These are phyloP conservation scores for Drosophila recens DNA, from an alignment of 2,888 invertebrate genomes.

Conservation along the genomic window DNA sequence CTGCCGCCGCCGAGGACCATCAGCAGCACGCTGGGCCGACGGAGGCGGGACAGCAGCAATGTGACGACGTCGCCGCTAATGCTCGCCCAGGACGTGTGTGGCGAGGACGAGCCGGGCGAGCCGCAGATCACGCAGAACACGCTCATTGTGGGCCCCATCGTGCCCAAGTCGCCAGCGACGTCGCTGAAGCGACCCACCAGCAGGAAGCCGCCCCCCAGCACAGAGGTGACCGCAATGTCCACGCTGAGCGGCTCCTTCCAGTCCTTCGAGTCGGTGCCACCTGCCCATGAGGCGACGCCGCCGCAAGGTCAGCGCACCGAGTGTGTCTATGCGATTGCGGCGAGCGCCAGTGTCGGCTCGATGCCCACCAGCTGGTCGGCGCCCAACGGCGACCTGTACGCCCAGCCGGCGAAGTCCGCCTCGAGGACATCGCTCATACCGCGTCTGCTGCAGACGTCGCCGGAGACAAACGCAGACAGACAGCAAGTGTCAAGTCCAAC, in stretches of 20 bases:
- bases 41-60: constrained; percentile 84
- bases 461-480: constrained; percentile 22
- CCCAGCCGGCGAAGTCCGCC: constrained; percentile 75
- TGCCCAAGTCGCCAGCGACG: constrained; percentile 84
- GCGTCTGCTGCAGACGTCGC: constrained; percentile 48
- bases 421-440: constrained; percentile 74
- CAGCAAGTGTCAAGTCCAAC: constrained; percentile 61
- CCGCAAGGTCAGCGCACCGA: constrained; percentile 82
- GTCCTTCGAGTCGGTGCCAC: constrained; percentile 73
- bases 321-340: constrained; percentile 78
- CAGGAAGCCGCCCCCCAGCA: constrained; percentile 14
- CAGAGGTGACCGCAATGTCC: constrained; percentile 26
- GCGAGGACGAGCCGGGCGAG: constrained; percentile 84
- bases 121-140: constrained; percentile 86
- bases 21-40: constrained; percentile 88
- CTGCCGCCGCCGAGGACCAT: constrained; percentile 91
- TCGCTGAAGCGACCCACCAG: constrained; percentile 51
- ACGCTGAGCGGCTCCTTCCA: constrained; percentile 71
- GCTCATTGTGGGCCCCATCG: constrained; percentile 87
- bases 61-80: constrained; percentile 85
- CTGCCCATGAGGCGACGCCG: constrained; percentile 67
- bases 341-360: constrained; percentile 56
- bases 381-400: constrained; percentile 77
- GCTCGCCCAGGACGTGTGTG: constrained; percentile 85
- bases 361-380: constrained; percentile 59